phyloP scores from a whole-genome alignment of 2,113 vertebrate genomes.

The Cyphotilapia sp. region DNA sequence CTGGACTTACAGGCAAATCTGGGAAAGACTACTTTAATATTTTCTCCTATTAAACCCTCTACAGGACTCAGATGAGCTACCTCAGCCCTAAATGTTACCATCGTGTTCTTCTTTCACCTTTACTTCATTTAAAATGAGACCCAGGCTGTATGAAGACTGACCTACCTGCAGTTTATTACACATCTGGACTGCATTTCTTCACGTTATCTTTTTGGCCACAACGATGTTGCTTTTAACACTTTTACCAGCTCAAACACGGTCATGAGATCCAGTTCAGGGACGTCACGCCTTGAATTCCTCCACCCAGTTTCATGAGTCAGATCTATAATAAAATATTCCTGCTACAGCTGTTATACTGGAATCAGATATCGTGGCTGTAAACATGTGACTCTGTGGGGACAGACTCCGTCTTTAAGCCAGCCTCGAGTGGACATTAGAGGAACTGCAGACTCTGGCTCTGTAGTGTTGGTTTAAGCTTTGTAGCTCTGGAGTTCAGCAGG shows the following conservation, averaged over 20 bases:
- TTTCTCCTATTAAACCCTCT: background rate
- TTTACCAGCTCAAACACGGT: background rate
- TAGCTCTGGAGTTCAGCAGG: background rate
- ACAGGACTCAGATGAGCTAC: background rate
- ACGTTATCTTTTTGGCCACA: background rate
- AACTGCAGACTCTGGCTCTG: background rate
- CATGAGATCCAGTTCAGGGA: background rate
- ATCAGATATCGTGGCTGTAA: background rate
- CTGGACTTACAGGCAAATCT: background rate
- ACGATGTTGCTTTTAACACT: background rate
- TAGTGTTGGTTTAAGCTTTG: background rate
- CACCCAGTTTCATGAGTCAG: background rate
- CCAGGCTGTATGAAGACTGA: background rate
- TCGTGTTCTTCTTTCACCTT: background rate
- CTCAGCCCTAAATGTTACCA: accelerated
- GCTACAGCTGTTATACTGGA: background rate
- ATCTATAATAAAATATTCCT: background rate
- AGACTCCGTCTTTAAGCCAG: accelerated
- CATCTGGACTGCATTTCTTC: background rate
- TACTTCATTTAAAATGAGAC: accelerated
- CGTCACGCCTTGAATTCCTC: background rate
- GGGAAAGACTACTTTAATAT: background rate
- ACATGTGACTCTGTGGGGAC: background rate
- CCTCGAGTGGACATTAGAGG: background rate
- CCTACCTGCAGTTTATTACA: background rate